These are phyloP conservation scores for Antennarius maculatus DNA, from an alignment of 2,797 vertebrate genomes.

Conservation along the genomic window DNA sequence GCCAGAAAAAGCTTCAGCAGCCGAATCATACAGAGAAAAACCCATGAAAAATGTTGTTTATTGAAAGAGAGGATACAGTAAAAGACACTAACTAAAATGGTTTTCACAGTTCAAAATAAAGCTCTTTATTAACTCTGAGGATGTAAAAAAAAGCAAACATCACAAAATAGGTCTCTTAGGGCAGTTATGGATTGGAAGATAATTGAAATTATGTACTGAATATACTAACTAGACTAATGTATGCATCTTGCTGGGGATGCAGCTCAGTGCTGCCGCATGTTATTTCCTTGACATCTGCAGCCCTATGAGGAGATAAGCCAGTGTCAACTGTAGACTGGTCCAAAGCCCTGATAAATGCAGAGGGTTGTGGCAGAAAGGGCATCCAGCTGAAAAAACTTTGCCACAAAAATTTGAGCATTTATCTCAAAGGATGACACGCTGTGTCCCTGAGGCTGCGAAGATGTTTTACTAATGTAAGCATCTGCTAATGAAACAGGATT, in stretches of 20 bases:
- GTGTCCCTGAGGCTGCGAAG: too few relatives aligned
- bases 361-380: too few relatives aligned
- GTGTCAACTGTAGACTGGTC: too few relatives aligned
- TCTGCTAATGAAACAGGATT: too few relatives aligned
- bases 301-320: too few relatives aligned
- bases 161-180: not conserved
- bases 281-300: too few relatives aligned
- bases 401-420: too few relatives aligned
- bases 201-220: not conserved
- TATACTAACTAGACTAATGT: not conserved
- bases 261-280: too few relatives aligned
- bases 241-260: not conserved
- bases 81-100: not conserved
- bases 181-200: not conserved
- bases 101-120: not conserved
- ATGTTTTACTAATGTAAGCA: not conserved
- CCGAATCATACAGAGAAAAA: constrained; percentile 28
- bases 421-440: too few relatives aligned
- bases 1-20: constrained; percentile 46
- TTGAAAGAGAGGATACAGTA: constrained; percentile 2
- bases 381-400: too few relatives aligned
- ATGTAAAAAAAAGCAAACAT: constrained; percentile 1
- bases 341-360: too few relatives aligned
- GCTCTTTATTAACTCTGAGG: not conserved
- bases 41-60: constrained; percentile 13